Evolutionary conservation across 2,113 vertebrate species (phyloP).

Genomic region (Lucifuga dentata): DNA sequence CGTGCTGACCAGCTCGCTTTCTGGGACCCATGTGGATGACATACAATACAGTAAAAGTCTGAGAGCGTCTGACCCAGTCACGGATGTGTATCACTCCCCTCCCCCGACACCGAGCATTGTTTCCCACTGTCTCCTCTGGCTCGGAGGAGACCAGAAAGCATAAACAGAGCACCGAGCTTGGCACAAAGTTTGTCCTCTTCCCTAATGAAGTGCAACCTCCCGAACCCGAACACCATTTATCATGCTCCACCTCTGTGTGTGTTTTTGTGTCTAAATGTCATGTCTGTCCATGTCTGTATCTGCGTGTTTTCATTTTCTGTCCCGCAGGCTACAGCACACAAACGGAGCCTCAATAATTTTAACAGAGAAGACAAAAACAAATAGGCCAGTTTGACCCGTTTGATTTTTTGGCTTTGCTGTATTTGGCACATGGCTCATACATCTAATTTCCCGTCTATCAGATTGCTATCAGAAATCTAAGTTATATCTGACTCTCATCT

Average conservation of each 20-base stretch:
- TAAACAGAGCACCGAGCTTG: slow-evolving; percentile 72
- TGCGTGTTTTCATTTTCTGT: slow-evolving; percentile 49
- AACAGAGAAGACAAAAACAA: slow-evolving; percentile 46
- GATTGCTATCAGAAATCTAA: slow-evolving; percentile 56
- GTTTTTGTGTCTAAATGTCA: slow-evolving; percentile 1
- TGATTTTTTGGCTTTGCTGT: slow-evolving; percentile 33
- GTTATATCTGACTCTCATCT: slow-evolving; percentile 52
- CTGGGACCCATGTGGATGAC: slow-evolving; percentile 37
- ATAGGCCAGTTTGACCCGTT: slow-evolving; percentile 23
- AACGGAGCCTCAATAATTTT: slow-evolving; percentile 49
- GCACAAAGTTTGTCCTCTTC: slow-evolving; percentile 72
- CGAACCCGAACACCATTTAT: slow-evolving; percentile 72
- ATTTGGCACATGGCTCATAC: slow-evolving; percentile 52
- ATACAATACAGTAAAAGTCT: slow-evolving; percentile 33
- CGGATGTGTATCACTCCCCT: slow-evolving; percentile 7
- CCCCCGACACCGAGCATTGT: slow-evolving; percentile 55
- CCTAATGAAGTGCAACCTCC: slow-evolving; percentile 74
- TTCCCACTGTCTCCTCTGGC: slow-evolving; percentile 57
- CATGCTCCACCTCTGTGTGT: slow-evolving; percentile 44
- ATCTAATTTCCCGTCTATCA: slow-evolving; percentile 67
- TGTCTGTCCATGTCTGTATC: slow-evolving; percentile 31
- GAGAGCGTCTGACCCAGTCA: slow-evolving; percentile 28
- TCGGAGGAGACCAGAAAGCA: slow-evolving; percentile 64
- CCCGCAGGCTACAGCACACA: slow-evolving; percentile 29
- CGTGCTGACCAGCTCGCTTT: slow-evolving; percentile 62